phyloP scores from a whole-genome alignment of 2,888 invertebrate genomes.

The Tuberolachnus salignus region DNA sequence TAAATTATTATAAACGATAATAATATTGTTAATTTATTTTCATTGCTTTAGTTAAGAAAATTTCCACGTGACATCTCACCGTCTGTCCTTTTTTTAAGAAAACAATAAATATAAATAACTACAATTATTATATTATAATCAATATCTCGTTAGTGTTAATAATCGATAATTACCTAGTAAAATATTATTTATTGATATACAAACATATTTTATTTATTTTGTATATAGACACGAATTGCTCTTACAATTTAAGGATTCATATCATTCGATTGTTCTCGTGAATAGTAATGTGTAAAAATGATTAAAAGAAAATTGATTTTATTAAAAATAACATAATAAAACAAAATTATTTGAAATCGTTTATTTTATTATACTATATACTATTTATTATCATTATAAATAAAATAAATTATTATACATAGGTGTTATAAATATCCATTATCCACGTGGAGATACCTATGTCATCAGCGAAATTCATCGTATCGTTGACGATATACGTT shows the following conservation, averaged over 20 bases:
- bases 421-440: not conserved
- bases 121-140: conserved; percentile 53
- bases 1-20: conserved; percentile 42
- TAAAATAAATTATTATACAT: not conserved
- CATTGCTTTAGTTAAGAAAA: conserved; percentile 47
- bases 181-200: conserved; percentile 52
- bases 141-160: conserved; percentile 56
- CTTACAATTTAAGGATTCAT: conserved; percentile 56
- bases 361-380: conserved; percentile 11
- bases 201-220: conserved; percentile 52
- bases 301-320: conserved; percentile 53
- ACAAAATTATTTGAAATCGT: conserved; percentile 49
- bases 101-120: conserved; percentile 50
- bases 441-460: no score
- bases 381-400: conserved; percentile 5
- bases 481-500: no score
- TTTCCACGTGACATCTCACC: conserved; percentile 54
- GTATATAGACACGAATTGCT: conserved; percentile 57
- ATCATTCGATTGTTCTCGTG: conserved; percentile 56
- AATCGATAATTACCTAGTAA: conserved; percentile 55
- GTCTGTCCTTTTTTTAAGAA: conserved; percentile 52
- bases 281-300: conserved; percentile 55
- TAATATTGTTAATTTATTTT: conserved; percentile 54
- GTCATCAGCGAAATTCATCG: not conserved
- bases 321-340: conserved; percentile 54